Evolutionary conservation across 2,113 vertebrate genomes (phyloP), one percentile per base, ranked within the genome.

Genomic region (Suncus etruscus): DNA sequence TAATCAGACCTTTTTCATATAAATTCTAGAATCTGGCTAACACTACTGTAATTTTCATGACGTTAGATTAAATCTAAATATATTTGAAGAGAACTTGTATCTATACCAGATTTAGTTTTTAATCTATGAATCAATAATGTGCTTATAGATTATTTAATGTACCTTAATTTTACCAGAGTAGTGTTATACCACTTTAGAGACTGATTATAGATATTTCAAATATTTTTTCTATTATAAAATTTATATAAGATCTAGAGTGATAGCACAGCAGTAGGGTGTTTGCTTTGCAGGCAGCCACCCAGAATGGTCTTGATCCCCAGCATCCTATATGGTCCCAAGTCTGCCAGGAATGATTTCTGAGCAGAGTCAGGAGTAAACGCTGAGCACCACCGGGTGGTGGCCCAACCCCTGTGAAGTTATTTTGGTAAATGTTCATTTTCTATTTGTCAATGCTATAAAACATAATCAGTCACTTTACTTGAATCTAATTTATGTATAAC

Each of bases 1-100:
- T 79, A 48, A 54, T 76, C 27, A 39, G 8, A 75, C 29, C 4
- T 6, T 72, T 86, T 84, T 39, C 31, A 61, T 47, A 45, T 48
- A 84, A 76, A 87, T 81, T 72, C 74, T 76, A 51, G n/a, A 73
- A 68, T 76, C 47, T 89, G 86, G 63, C 11, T 77, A 83, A 54
- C 66, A 47, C 18, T 20, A 24, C 15, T 78, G 10, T 11, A 15
- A 20, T 72, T 76, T 75, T 81, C 87, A 84, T 31, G 27, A 14
- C 39, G 58, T 75, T 75, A 79, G 72, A 83, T 1, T 32, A 9
- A 91, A 69, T 87, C 32, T 39, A 73, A 51, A 73, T 84, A 68
- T 65, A 76, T 32, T 58, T 80, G 31, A 92, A 45, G 24, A 65
- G 74, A 75, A 84, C 3, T 39, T 11, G 1, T 68, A 72, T 81